phyloP scores from a whole-genome alignment of 1,140 invertebrate species.

The Bemisia tabaci region DNA sequence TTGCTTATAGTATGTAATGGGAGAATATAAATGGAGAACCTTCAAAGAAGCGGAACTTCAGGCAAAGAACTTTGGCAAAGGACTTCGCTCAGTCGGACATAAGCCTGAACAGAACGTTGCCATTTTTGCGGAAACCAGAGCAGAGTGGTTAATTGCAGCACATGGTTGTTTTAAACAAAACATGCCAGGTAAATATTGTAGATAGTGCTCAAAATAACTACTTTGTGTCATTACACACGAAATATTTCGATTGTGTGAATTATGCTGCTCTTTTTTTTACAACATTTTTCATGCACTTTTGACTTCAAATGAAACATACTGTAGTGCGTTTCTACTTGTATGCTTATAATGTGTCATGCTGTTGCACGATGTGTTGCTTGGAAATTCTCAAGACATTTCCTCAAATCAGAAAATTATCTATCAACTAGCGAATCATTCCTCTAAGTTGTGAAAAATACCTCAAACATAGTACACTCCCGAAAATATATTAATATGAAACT shows the following conservation, averaged over 20 bases:
- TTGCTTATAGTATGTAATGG: conserved; percentile 64
- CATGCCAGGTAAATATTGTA: conserved; percentile 61
- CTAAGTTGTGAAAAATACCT: too few species aligned
- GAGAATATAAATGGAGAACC: conserved; percentile 83
- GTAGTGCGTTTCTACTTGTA: too few species aligned
- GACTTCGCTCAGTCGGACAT: conserved; percentile 52
- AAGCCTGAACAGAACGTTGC: conserved; percentile 58
- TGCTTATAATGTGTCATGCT: too few species aligned
- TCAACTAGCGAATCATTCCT: too few species aligned
- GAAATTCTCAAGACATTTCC: too few species aligned
- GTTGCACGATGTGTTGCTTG: too few species aligned
- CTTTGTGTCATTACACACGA: too few species aligned
- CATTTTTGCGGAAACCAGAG: conserved; percentile 92
- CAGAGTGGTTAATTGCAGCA: conserved; percentile 92
- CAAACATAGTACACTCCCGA: too few species aligned
- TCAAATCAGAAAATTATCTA: too few species aligned
- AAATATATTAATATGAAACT: too few species aligned
- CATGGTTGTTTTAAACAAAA: conserved; percentile 89
- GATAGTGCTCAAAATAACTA: conserved; percentile 4
- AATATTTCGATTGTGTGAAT: too few species aligned
- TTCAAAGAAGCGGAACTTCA: conserved; percentile 63
- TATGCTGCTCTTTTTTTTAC: neutral
- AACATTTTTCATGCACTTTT: conserved; percentile 1
- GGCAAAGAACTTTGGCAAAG: conserved; percentile 61
- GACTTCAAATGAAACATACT: too few species aligned